phyloP scores from a whole-genome alignment of 2,113 vertebrate species.

The Plestiodon gilberti region DNA sequence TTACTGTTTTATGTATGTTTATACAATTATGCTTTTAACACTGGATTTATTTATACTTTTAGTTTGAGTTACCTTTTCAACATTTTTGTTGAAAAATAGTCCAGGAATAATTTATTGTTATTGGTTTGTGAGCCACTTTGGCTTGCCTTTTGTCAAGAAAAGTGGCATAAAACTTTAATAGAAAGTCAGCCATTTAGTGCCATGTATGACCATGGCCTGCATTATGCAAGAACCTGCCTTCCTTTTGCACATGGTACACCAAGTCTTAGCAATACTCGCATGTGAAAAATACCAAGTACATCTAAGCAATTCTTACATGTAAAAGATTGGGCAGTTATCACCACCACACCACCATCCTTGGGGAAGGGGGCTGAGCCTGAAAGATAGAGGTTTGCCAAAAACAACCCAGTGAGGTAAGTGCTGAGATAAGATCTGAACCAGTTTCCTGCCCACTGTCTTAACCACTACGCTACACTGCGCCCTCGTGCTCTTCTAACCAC shows the following conservation, averaged over 20 bases:
- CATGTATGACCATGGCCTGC: not conserved
- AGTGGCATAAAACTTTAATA: not conserved
- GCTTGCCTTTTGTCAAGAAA: not conserved
- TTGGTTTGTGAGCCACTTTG: not conserved
- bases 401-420: not conserved
- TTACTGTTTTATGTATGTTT: no score
- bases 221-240: not conserved
- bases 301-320: not conserved
- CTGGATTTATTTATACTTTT: not conserved
- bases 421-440: not conserved
- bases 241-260: not conserved
- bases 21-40: not conserved
- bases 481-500: not conserved
- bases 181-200: not conserved
- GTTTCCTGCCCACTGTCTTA: not conserved
- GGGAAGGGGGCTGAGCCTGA: not conserved
- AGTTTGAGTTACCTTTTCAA: not conserved
- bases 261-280: not conserved
- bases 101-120: not conserved
- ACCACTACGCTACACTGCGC: not conserved
- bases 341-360: no score
- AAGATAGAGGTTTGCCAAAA: not conserved
- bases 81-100: not conserved
- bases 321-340: not conserved
- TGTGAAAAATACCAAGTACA: no score